Conservation (phyloP, 2,888 invertebrate species). For the Phytoseiulus persimilis region DNA sequence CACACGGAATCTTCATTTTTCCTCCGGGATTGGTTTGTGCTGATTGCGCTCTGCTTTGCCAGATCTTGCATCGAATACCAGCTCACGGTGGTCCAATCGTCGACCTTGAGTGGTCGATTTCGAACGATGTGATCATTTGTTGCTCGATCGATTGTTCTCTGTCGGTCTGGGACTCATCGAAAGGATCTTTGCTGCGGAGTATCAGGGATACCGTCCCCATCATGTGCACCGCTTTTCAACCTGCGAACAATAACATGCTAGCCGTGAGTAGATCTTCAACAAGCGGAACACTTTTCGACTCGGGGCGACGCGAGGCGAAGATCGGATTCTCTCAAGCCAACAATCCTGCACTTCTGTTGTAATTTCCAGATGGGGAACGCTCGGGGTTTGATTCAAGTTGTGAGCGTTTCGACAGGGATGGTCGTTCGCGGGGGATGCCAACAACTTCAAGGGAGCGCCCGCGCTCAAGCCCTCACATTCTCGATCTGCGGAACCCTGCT, state of each 20-base stretch:
- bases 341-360: neutral
- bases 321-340: too few relatives aligned
- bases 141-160: slow-evolving; percentile 66
- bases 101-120: slow-evolving; percentile 75
- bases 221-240: slow-evolving; percentile 68
- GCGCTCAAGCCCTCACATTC: slow-evolving; percentile 59
- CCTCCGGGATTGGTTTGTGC: too few relatives aligned
- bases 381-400: slow-evolving; percentile 64
- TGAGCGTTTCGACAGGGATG: slow-evolving; percentile 76
- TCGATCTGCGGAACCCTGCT: slow-evolving; percentile 68
- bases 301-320: too few relatives aligned
- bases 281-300: neutral
- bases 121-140: slow-evolving; percentile 72
- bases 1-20: too few relatives aligned
- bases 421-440: slow-evolving; percentile 54
- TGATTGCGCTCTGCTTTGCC: too few relatives aligned
- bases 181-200: slow-evolving; percentile 57
- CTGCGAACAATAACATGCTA: slow-evolving; percentile 74
- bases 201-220: slow-evolving; percentile 56
- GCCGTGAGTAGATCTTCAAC: slow-evolving; percentile 57
- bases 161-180: slow-evolving; percentile 62
- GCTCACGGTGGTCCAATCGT: slow-evolving; percentile 40
- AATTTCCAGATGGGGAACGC: slow-evolving; percentile 60
- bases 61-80: neutral
- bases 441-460: neutral